phyloP scores from a whole-genome alignment of 2,113 vertebrate species.

The Peromyscus californicus region DNA sequence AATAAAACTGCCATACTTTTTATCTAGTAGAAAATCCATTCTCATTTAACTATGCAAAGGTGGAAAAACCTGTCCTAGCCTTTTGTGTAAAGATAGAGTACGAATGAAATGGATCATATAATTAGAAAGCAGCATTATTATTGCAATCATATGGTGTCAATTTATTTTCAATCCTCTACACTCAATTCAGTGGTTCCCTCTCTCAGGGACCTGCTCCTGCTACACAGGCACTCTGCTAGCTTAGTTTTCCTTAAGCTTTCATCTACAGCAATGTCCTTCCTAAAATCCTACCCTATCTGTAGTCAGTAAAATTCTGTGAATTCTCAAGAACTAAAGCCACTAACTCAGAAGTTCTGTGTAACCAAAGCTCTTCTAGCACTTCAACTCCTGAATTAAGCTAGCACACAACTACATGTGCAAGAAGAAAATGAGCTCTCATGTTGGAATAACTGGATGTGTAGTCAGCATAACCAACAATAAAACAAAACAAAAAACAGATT shows the following conservation, averaged over 20 bases:
- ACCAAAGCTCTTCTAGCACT: background rate
- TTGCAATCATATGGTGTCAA: too few relatives aligned
- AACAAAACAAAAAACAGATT: background rate
- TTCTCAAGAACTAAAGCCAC: background rate
- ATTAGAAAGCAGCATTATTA: background rate
- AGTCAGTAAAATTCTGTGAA: background rate
- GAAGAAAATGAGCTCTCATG: background rate
- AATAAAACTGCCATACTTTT: background rate
- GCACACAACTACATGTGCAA: background rate
- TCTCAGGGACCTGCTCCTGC: background rate
- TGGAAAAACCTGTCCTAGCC: background rate
- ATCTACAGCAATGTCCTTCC: background rate
- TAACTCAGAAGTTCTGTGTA: background rate
- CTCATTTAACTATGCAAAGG: background rate
- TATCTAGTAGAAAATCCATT: conserved; percentile 21
- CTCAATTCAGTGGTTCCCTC: background rate
- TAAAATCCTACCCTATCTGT: background rate
- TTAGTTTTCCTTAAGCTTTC: background rate
- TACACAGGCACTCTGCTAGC: background rate
- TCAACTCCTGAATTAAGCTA: background rate
- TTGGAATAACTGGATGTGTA: conserved; percentile 13
- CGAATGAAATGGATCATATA: background rate
- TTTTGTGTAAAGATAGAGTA: background rate
- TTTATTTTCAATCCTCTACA: background rate
- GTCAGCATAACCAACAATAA: background rate